Evolutionary conservation across 2,797 vertebrate species (phyloP), one percentile per base, ranked within the genome.

Genomic region (Sebastes melanostomus): DNA sequence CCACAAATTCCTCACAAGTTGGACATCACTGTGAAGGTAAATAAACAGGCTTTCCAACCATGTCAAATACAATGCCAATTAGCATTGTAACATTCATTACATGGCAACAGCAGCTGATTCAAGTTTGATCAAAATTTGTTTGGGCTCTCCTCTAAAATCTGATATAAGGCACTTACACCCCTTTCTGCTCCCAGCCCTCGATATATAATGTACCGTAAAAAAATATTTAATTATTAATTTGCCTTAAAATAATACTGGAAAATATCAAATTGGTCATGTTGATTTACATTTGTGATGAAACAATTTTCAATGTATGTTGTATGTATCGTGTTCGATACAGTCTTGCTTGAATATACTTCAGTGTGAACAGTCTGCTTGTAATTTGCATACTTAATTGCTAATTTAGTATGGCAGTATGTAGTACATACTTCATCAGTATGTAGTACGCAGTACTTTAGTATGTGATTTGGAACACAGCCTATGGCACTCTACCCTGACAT

Each of bases 401-500:
- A n/a, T 62, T 36, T 34, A 34, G 30, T 20, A 24, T 42, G 12
- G n/a, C 62, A 65, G 61, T 14, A 36, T 22, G 12, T n/a, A 13
- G 62, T 10, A 36, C 61, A 36, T 25, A 65, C 13, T 8, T 14
- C 22, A 14, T 38, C 34, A 38, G n/a, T 38, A 38, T 16, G 32
- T 24, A 63, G 61, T 16, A 5, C 8, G 7, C 61, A 14, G n/a
- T 14, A 38, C 12, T 34, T 38, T 62, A 36, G 32, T 34, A 36
- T 63, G 32, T n/a, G 36, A 27, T 66, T 66, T 20, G 4, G 8
- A 66, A 46, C 16, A 27, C 14, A 42, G 24, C 36, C 63, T 27
- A 46, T 46, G 82, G 66, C 76, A 81, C 54, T 34, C 84, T 29
- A 79, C 72, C 75, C 77, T 74, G 79, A 79, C 75, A 80, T 73